Evolutionary conservation across 2,113 vertebrate genomes (phyloP), one percentile per base, ranked within the genome.

Genomic region (Apodemus speciosus): DNA sequence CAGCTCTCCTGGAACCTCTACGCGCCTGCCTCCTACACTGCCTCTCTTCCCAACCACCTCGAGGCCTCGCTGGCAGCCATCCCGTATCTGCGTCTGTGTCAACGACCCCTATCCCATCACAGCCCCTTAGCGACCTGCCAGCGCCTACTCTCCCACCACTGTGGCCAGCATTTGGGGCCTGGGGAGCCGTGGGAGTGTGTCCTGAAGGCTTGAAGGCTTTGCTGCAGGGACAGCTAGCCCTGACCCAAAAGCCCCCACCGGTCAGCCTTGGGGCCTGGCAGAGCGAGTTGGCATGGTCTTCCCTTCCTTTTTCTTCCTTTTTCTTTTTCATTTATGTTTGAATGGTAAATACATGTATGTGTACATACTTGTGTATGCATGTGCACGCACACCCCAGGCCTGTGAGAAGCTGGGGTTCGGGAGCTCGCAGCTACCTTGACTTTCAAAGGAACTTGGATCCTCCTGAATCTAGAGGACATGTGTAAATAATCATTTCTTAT

Each of bases 401-500:
- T 84, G 53, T 27, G 2, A 38, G 66, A 76, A 73, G 53, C 93
- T 68, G 27, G 81, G 77, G 53, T 40, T 71, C 35, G 32, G 66
- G 72, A 76, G 38, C 64, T 38, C 13, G 64, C 35, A 81, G 89
- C 89, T 66, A 43, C 72, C 71, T 71, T 94, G 81, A 90, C 56
- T 90, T 90, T 64, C 38, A 84, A 88, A 83, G 83, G 83, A 88
- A 92, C 77, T 91, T 73, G 30, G 89, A 71, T 76, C 93, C 89
- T 94, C 92, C 43, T 40, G 88, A 73, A 94, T 85, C 46, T 90
- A 46, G 60, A 87, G 40, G 72, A 96, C 81, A 27, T 38, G 46
- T 97, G 96, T 97, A 96, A 96, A 97, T 96, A 96, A 91, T 64
- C 89, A 93, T 94, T 96, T 95, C 93, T 94, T 95, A 96, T 53